Base-by-base conservation (phyloP, 2,113 vertebrate species). In the Eurystomus gularis region DNA sequence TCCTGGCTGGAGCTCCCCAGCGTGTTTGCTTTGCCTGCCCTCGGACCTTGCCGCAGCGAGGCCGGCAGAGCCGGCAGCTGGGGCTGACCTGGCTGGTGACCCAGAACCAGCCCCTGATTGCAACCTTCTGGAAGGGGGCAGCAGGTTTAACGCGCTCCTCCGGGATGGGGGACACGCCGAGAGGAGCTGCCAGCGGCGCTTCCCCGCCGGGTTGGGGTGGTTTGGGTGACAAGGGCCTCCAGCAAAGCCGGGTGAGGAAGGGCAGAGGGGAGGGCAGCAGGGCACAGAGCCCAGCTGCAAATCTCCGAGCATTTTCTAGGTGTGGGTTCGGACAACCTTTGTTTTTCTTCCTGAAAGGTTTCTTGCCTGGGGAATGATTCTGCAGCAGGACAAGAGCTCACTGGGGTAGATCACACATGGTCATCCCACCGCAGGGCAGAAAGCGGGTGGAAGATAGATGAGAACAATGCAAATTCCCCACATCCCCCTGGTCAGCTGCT, bases 11-110 rank as follows among this genome's bases (percentile, higher is more conserved):
- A 94, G 94, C 89, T 92, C 70, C 82, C 81, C 5, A 1, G 42
- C 3, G 8, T 97, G 97, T 98, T 98, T 98, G 96, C 96, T 98
- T 98, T 98, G 96, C 94, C 94, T 96, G 97, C 94, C 97, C 95
- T 88, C 21, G 19, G 97, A 95, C 97, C 97, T 91, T 86, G 94
- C 97, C 95, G 40, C 97, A 97, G 95, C 87, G 94, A 86, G 58
- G 90, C 72, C 75, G 97, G 97, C 96, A 97, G 91, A 96, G 95
- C 95, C 91, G 77, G 91, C 95, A 97, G 93, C 93, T 44, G 9
- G 82, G 79, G 66, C 86, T 98, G 98, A 98, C 98, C 98, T 49
- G 11, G 92, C 57, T 94, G 3, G 19, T 98, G 98, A 98, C 98
- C 98, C 97, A 44, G 84, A 97, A 90, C 97, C 96, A 85, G 84